Evolutionary conservation across 1,140 invertebrate genomes (phyloP), one percentile per base, ranked within the genome.

Genomic region (Caerostris extrusa): DNA sequence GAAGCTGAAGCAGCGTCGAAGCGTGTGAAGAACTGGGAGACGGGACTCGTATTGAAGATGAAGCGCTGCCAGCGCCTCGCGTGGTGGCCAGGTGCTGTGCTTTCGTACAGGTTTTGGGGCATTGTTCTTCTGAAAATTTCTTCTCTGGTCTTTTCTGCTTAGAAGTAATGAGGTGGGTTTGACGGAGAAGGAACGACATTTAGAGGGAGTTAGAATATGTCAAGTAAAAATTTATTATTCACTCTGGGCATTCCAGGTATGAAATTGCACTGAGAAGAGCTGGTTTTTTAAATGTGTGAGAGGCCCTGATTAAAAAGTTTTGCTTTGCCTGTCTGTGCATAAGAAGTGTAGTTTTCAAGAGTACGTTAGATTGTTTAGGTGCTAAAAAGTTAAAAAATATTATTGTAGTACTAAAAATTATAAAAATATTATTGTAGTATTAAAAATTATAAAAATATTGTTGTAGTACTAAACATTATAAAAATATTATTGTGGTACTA

Each of bases 21-120:
- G 57, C 19, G 85, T 60, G 10, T 87, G 85, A 87, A 64, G n/a
- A n/a, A 87, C 60, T 61, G 85, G 57, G 50, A 53, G 34, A 7
- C 14, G 85, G 34, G 19, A 50, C 34, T 12, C 19, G 71, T 77
- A 17, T 34, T 53, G 34, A 50, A 85, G 82, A 64, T 87, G 57
- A 61, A 61, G 58, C 85, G 85, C 60, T 14, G 34, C 58, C 85
- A 87, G 85, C 60, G 85, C 85, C 85, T 61, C 85, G 34, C 12
- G n/a, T 34, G 85, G 85, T 53, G 60, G 60, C 19, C 85, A 87
- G 85, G 58, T 87, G 60, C 85, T 53, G 6, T 56, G 56, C 17
- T 57, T 58, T 85, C 56, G 82, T 85, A 85, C 56, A 85, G 56
- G 56, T 57, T 50, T 56, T 34, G 19, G 50, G 55, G 53, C 82